Conservation (phyloP, 2,797 vertebrate species). For the Aplochiton taeniatus region DNA sequence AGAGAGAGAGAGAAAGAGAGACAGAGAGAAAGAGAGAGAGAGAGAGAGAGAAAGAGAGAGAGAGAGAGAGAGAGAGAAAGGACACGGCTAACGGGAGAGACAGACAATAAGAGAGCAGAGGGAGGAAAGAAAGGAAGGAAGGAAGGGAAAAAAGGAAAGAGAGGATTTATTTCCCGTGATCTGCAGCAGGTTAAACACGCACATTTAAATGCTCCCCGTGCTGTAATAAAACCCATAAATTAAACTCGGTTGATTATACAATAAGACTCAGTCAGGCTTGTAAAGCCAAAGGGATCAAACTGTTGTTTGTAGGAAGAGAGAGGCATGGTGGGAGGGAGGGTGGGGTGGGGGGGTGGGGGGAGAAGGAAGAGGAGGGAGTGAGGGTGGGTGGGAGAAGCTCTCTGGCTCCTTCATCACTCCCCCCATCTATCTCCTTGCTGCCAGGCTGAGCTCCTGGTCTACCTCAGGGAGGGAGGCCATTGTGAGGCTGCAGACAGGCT, state of each 20-base stretch:
- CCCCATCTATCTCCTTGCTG: no score
- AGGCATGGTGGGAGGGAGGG: neutral
- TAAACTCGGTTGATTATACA: conserved; percentile 9
- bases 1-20: neutral
- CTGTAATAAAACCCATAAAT: neutral
- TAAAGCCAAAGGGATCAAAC: conserved; percentile 2
- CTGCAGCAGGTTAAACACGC: neutral
- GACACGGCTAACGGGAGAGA: neutral
- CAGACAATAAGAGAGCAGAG: neutral
- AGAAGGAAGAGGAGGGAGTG: neutral
- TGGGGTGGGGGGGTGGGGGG: neutral
- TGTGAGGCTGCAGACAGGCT: no score
- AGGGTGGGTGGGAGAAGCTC: neutral
- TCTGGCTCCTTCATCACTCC: no score
- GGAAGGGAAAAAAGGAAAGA: neutral
- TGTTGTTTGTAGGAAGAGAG: no score
- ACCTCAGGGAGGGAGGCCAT: no score
- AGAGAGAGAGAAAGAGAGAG: conserved; percentile 2
- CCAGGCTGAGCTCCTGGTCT: no score
- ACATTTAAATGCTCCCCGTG: neutral
- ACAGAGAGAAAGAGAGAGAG: neutral
- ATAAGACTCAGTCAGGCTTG: neutral
- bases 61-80: conserved; percentile 7
- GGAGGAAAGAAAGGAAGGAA: neutral
- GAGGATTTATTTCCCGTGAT: no score